Base-by-base conservation (phyloP, 2,113 vertebrate species). In the Pseudopodoces humilis region DNA sequence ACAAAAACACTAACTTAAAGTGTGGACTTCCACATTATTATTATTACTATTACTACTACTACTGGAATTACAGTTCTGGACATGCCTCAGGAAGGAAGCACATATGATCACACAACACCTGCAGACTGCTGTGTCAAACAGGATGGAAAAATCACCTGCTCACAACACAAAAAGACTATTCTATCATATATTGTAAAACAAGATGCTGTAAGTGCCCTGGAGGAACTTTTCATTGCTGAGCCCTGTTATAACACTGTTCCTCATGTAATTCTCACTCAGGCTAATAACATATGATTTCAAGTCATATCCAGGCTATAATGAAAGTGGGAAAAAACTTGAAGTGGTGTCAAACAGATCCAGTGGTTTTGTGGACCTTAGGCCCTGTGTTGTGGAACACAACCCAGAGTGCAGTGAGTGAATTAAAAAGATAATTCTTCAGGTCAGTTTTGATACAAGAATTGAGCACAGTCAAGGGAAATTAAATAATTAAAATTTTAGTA, bases 201-300 rank as follows among this genome's bases (percentile, higher is more conserved):
- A 81, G 68, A 65, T 46, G n/a, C 64, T 88, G 7, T 41, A 77
- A 90, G 35, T 35, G 52, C 76, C 92, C 68, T 63, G 71, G 41
- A 80, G 68, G 83, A 83, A 30, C 90, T 88, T 88, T 83, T 70
- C 88, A 63, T 55, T 74, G 64, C 65, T 33, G 31, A 81, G 44
- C 62, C 49, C 86, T 86, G 44, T 44, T 91, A n/a, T 31, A 86
- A 71, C 24, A 55, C 44, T 75, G 56, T 23, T 71, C 37, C 24
- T 77, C 77, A 11, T 37, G 80, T 56, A 75, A 86, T 91, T 96
- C 76, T 91, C 90, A 88, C 71, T 85, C 62, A 76, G 50, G 59
- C 10, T 94, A 90, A 93, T 83, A 76, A 69, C 30, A 81, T 60
- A 47, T 5, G 13, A 86, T 85, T 95, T 83, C n/a, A 72, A 65